Base-by-base conservation (phyloP, 1,140 invertebrate species). In the Drosophila parabipectinata region DNA sequence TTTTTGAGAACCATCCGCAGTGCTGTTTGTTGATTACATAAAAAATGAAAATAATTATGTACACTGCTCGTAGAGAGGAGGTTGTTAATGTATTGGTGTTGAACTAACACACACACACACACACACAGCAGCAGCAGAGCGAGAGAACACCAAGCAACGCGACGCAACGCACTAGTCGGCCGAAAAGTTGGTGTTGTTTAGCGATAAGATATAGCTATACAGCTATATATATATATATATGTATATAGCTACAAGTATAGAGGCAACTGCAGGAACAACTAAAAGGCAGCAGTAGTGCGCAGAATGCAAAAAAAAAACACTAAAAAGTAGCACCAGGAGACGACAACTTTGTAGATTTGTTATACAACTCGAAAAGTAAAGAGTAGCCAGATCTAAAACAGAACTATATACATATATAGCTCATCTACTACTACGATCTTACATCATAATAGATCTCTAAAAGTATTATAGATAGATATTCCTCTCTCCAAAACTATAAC, bases 1-100 rank as follows among this genome's bases (percentile, higher is more conserved):
- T 72, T 67, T 71, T 78, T 79, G 62, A 85, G 73, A 85, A 78
- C 82, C 73, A 18, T 24, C 59, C 44, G 76, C 53, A 10, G 1
- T 58, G 77, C 51, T 72, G 77, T 75, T 80, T 85, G 81, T 75
- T 82, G 78, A 87, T 87, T 85, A 85, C 71, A 85, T 87, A 85
- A 85, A 87, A 85, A 87, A 85, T 77, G 51, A 87, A 78, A 87
- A 88, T 82, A 82, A 85, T 87, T 87, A 87, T 87, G 82, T 78
- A 75, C 51, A 59, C 47, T 61, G 45, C 47, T 21, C 21, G 21
- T 21, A 21, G 21, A 21, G 21, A 21, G 21, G 21, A 2, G 21
- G 21, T 0, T 21, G 21, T 18, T 18, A 18, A 18, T 21, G 21
- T 21, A 2, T 21, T 21, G 3, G 21, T 21, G 21, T 21, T 21